Percentiles rank a stretch among this genome's conserved stretches.
Conservation (phyloP, 2,888 invertebrate genomes). For the Drosophila paucipuncta region DNA sequence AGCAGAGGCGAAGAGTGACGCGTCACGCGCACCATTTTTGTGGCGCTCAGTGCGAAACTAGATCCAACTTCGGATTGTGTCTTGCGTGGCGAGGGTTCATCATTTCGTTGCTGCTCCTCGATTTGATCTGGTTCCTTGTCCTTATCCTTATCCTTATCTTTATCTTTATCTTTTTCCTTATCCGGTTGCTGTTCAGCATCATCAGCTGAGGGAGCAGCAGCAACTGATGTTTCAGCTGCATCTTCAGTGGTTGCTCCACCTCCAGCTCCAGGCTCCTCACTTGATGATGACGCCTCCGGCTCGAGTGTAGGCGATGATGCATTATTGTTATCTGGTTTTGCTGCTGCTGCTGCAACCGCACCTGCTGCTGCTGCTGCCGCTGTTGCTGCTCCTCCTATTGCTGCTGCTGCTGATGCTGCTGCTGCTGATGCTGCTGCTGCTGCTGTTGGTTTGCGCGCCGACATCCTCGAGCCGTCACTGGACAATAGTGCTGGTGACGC, state of each 20-base stretch:
- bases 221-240: slow-evolving; percentile 11
- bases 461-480: slow-evolving; percentile 69
- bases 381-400: slow-evolving; percentile 3
- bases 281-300: slow-evolving; percentile 17
- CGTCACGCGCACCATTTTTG: slow-evolving; percentile 66
- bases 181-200: slow-evolving; percentile 23
- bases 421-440: slow-evolving; percentile 17
- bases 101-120: neutral
- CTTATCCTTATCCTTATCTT: slow-evolving; percentile 26
- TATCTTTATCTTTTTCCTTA: slow-evolving; percentile 22
- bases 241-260: slow-evolving; percentile 35
- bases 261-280: slow-evolving; percentile 26
- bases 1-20: slow-evolving; percentile 77
- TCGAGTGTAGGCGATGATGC: slow-evolving; percentile 29
- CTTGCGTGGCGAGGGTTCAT: slow-evolving; percentile 2
- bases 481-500: slow-evolving; percentile 54
- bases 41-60: slow-evolving; percentile 10
- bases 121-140: slow-evolving; percentile 26
- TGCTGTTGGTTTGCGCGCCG: slow-evolving; percentile 62
- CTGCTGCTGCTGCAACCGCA: slow-evolving; percentile 12
- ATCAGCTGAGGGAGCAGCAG: slow-evolving; percentile 39
- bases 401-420: slow-evolving; percentile 12
- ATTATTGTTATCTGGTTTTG: slow-evolving; percentile 43
- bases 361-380: slow-evolving; percentile 15
- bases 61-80: slow-evolving; percentile 30